Percentiles rank a stretch among this genome's conserved stretches.
These are phyloP conservation scores for Ciconia stormi DNA, from an alignment of 2,113 vertebrate species.

Conservation along the genomic window DNA sequence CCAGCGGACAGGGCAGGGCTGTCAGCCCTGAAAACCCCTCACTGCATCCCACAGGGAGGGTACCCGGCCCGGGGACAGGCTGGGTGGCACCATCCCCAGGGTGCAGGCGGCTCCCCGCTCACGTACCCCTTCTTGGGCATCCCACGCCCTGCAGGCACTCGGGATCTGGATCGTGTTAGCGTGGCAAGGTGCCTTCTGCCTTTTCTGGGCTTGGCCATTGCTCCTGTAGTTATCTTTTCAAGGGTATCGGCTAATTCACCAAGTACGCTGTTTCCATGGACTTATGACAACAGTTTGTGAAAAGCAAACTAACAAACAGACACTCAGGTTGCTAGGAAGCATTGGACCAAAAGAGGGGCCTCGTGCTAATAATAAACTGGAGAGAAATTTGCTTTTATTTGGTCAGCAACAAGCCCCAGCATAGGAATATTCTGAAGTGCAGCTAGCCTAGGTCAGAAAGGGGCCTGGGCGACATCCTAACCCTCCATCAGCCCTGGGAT, in stretches of 20 bases:
- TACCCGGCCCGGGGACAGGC: neutral
- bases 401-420: neutral
- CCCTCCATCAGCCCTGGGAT: neutral
- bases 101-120: accelerated
- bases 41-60: neutral
- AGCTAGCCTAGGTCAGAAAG: neutral
- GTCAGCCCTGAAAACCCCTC: neutral
- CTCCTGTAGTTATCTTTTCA: neutral
- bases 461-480: neutral
- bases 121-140: neutral
- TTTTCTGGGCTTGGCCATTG: neutral
- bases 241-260: constrained; percentile 19
- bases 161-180: accelerated
- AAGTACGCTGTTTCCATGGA: constrained; percentile 8
- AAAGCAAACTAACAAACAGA: constrained; percentile 67
- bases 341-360: neutral
- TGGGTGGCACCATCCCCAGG: neutral
- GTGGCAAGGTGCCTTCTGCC: neutral
- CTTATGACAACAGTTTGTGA: constrained; percentile 26
- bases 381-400: constrained; percentile 41
- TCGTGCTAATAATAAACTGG: constrained; percentile 70
- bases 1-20: neutral
- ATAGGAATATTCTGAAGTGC: neutral
- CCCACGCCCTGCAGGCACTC: neutral
- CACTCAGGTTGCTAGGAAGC: constrained; percentile 73